phyloP scores from a whole-genome alignment of 1,140 invertebrate species.

The Pantala flavescens region DNA sequence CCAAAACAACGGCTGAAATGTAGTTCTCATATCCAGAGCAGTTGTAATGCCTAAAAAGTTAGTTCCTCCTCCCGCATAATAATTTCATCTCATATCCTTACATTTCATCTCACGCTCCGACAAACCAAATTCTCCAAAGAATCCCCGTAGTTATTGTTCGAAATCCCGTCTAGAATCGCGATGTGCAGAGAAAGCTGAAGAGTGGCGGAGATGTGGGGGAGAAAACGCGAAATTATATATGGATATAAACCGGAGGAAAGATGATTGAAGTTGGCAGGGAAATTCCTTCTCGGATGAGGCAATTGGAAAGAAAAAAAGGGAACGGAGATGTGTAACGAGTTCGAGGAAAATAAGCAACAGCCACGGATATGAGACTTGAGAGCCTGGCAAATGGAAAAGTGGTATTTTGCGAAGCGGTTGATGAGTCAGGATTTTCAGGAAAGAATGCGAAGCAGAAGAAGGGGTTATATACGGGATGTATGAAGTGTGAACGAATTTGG shows the following conservation, averaged over 20 bases:
- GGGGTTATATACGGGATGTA: not conserved
- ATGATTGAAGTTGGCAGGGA: not conserved
- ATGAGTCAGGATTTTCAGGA: not conserved
- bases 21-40: too few relatives aligned
- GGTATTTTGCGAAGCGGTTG: not conserved
- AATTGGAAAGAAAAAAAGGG: not conserved
- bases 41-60: too few relatives aligned
- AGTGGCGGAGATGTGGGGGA: not conserved
- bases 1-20: too few relatives aligned
- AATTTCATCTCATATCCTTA: too few relatives aligned
- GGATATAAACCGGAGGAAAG: not conserved
- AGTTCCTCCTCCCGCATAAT: too few relatives aligned
- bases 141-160: too few relatives aligned
- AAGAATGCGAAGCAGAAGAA: not conserved
- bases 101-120: too few relatives aligned
- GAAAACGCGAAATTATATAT: not conserved
- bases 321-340: not conserved
- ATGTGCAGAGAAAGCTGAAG: too few relatives aligned
- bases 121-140: too few relatives aligned
- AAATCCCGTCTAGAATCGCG: too few relatives aligned
- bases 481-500: not conserved
- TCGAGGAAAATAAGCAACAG: not conserved
- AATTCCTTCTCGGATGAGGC: not conserved
- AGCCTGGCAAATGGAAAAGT: not conserved
- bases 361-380: too few relatives aligned